Evolutionary conservation across 2,797 vertebrate genomes (phyloP).

Genomic region (Mus spretus): DNA sequence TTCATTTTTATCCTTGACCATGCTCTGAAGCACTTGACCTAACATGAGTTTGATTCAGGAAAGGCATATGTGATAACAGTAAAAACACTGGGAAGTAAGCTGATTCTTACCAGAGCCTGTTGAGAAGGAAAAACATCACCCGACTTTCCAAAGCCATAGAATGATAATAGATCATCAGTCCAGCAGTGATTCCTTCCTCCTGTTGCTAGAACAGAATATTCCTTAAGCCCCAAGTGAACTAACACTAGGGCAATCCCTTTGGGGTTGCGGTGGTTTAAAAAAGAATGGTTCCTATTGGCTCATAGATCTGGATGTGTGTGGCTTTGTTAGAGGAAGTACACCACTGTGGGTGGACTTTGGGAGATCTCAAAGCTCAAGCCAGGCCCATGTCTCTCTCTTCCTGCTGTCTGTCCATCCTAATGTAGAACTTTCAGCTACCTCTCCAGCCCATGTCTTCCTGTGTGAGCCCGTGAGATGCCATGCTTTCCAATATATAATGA

Average conservation of each 20-base stretch:
- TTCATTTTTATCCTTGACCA: slow-evolving; percentile 7
- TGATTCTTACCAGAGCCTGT: slow-evolving; percentile 17
- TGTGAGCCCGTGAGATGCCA: neutral
- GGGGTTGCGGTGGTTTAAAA: neutral
- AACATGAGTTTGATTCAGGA: slow-evolving; percentile 47
- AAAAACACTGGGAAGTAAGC: slow-evolving; percentile 33
- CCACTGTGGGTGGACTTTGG: neutral
- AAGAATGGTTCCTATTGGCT: neutral
- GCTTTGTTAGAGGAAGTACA: neutral
- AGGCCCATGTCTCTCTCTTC: neutral
- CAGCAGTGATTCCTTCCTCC: slow-evolving; percentile 29
- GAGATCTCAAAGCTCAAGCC: neutral
- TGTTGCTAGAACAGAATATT: slow-evolving; percentile 46
- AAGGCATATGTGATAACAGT: slow-evolving; percentile 24
- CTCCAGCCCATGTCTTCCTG: neutral
- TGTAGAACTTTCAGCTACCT: neutral
- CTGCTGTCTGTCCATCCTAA: neutral
- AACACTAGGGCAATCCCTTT: slow-evolving; percentile 22
- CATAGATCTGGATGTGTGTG: neutral
- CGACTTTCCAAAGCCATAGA: slow-evolving; percentile 33
- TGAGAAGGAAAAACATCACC: neutral
- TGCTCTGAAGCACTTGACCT: slow-evolving; percentile 24
- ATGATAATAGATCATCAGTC: slow-evolving; percentile 10
- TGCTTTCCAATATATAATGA: neutral
- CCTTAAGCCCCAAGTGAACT: slow-evolving; percentile 30